These are phyloP conservation scores for Pseudomyrmex concolor DNA, from an alignment of 1,140 invertebrate genomes.

Conservation along the genomic window DNA sequence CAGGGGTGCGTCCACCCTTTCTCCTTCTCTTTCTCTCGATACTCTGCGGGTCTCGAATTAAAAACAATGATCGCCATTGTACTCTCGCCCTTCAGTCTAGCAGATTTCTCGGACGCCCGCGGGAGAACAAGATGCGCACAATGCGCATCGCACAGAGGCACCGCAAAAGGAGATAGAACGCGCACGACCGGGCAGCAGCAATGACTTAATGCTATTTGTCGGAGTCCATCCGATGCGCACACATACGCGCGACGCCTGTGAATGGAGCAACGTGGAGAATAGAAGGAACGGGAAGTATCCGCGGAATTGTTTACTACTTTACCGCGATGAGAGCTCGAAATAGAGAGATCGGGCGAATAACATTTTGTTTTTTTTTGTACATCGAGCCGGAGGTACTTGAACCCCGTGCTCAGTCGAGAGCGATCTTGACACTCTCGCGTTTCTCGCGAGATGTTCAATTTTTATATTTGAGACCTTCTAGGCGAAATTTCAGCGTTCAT, in stretches of 20 bases:
- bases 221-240: slow-evolving; percentile 52
- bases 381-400: slow-evolving; percentile 5
- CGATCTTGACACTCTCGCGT: too few relatives aligned
- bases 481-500: too few relatives aligned
- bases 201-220: slow-evolving; percentile 75
- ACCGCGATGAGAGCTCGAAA: slow-evolving; percentile 23
- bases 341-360: slow-evolving; percentile 22
- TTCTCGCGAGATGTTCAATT: too few relatives aligned
- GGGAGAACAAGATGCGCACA: slow-evolving; percentile 59
- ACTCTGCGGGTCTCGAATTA: slow-evolving; percentile 44
- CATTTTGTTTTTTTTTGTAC: background rate
- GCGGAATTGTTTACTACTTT: slow-evolving; percentile 64
- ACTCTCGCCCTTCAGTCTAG: slow-evolving; percentile 41
- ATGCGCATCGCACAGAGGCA: slow-evolving; percentile 65
- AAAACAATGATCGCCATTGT: slow-evolving; percentile 75
- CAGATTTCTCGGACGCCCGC: slow-evolving; percentile 26
- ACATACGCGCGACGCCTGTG: slow-evolving; percentile 66
- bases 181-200: slow-evolving; percentile 71
- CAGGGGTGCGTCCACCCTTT: slow-evolving; percentile 1
- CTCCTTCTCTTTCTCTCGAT: slow-evolving; percentile 24
- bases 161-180: slow-evolving; percentile 58
- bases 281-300: slow-evolving; percentile 26
- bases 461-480: background rate
- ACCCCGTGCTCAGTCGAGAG: background rate
- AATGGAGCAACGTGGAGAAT: slow-evolving; percentile 63